Base-by-base conservation (phyloP, 2,888 invertebrate genomes). In the Ganaspis brasiliensis region DNA sequence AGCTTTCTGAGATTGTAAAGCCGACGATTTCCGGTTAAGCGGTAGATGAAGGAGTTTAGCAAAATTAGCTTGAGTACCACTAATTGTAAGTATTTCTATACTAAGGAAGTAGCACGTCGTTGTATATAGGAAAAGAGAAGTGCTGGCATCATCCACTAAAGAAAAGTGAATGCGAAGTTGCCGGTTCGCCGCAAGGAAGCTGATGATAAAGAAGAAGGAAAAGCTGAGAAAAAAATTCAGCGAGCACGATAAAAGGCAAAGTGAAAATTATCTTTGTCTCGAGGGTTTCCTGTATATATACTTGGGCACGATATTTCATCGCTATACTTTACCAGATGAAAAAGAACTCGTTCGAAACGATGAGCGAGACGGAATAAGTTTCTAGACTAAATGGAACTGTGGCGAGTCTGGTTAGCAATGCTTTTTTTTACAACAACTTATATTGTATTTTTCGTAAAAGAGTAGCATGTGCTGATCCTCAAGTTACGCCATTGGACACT, bases 261-360 rank as follows among this genome's bases (percentile, higher is more conserved):
- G 67, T 45, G 67, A 67, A 67, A 67, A 67, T 67, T 67, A 67
- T 67, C 67, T 67, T 67, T 45, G 67, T 67, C 67, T 67, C 67
- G 67, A 67, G 67, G 45, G 67, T 67, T 67, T 67, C 2, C 67
- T n/a, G 67, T 67, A 67, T n/a, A 40, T 67, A 67, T 45, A 67
- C 67, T 67, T 9, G 45, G 31, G 40, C 24, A 45, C 67, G 67
- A 45, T 67, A 67, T 67, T 40, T 67, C 67, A 67, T 67, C 67
- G 67, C 45, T 67, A n/a, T n/a, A 67, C 67, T 67, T 67, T 67
- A 14, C 40, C 21, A 67, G 24, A 67, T 67, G 67, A 67, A 67
- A 67, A 45, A 24, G 40, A 67, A 67, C 24, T 67, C 45, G 40
- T 67, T n/a, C 9, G 45, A n/a, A n/a, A n/a, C n/a, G 14, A 45